Evolutionary conservation across 2,888 invertebrate genomes (phyloP), one percentile per base, ranked within the genome.

Genomic region (Zootermopsis nevadensis): DNA sequence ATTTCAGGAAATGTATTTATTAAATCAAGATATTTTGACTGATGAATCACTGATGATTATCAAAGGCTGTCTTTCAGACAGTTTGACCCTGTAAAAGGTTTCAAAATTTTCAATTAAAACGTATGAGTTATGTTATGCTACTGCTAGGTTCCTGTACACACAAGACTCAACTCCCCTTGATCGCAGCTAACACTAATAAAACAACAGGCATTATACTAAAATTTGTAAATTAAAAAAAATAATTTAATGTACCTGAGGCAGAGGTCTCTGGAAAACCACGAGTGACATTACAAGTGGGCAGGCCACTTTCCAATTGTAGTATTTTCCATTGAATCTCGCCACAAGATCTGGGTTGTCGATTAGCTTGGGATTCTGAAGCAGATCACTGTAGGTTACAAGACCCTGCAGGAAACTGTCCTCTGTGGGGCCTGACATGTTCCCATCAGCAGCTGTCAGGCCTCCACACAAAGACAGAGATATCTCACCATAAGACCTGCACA

Each of bases 221-320:
- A 19, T 55, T 0, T 15, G n/a, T 55, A 19, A 55, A 55, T 22
- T 1, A 55, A 19, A 12, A 4, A 19, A n/a, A 12, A 60, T 8
- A 27, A n/a, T 60, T 60, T 10, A 27, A 60, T 6, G 60, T 60
- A 94, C 94, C 89, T 93, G 93, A 84, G 98, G 95, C 87, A 99
- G 91, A 83, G 96, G 94, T 87, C 97, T 93, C 88, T 97, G 94
- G 91, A 96, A 99, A 86, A 95, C 94, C 85, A 97, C 93, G 86
- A 96, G 92, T 86, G 97, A 96, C 88, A 98, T 94, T 87, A 99
- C 93, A 88, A 98, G 94, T 72, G 98, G 97, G 84, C 96, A 95
- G 86, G 98, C 99, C 86, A 95, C 94, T 86, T 94, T 92, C 98
- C 98, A 98, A 87, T 95, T 96, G 91, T 96, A 95, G 90, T 95